phyloP scores from a whole-genome alignment of 2,888 invertebrate genomes.

The Chromoteleia sp. region DNA sequence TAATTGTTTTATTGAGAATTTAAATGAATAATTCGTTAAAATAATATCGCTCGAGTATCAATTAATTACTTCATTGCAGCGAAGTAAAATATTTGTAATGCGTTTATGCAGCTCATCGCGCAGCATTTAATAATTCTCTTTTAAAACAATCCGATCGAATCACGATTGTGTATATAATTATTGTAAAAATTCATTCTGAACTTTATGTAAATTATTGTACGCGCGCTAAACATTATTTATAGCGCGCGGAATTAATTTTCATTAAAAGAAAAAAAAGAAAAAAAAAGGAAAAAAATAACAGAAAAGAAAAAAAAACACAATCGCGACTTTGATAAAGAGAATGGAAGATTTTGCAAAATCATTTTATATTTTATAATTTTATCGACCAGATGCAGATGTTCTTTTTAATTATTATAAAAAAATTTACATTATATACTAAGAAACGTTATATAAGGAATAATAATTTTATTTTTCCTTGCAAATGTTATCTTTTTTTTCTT shows the following conservation, averaged over 20 bases:
- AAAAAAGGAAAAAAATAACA: neutral
- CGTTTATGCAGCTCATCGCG: constrained; percentile 62
- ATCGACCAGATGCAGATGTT: neutral
- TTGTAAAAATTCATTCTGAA: constrained; percentile 53
- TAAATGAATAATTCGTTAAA: constrained; percentile 61
- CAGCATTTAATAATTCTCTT: constrained; percentile 48
- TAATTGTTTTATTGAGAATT: constrained; percentile 57
- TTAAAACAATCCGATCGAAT: constrained; percentile 58
- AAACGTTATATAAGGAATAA: neutral
- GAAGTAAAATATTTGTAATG: constrained; percentile 62
- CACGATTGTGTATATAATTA: constrained; percentile 47
- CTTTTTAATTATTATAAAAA: constrained; percentile 15
- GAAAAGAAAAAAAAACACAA: too few species aligned
- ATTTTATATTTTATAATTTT: neutral
- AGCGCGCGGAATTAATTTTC: constrained; percentile 12
- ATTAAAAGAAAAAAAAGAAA: constrained; percentile 1
- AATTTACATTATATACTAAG: neutral
- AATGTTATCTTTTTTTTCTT: neutral
- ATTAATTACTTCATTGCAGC: constrained; percentile 60
- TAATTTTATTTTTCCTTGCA: neutral
- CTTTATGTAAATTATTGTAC: constrained; percentile 51
- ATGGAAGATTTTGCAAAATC: constrained; percentile 10
- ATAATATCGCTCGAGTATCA: constrained; percentile 55
- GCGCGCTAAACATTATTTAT: constrained; percentile 42
- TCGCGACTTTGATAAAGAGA: neutral